Base-by-base conservation (phyloP, 2,888 invertebrate species). In the Acronicta leporina region DNA sequence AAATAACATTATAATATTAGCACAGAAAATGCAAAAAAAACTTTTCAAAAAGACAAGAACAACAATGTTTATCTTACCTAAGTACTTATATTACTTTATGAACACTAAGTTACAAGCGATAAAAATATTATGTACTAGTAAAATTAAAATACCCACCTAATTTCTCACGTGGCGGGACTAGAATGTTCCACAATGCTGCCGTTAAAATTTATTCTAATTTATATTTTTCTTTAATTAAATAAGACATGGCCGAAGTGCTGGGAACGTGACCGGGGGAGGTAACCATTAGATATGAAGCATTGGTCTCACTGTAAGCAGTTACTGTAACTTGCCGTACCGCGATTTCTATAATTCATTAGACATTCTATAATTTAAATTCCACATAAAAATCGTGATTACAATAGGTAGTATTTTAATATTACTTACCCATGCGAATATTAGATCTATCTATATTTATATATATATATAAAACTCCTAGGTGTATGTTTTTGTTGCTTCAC, bases 151-250 rank as follows among this genome's bases (percentile, higher is more conserved):
- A 25, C 42, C 41, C 14, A 30, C 57, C 51, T 14, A 53, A 62
- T 58, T 40, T 61, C 46, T 67, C 64, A 63, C 63, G 68, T 72
- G 65, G 63, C 46, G 44, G 38, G 51, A 33, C 48, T 30, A 48
- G 42, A 54, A 33, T 20, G 42, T 56, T 44, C 49, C 47, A 60
- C 68, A 63, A 76, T 77, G 69, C 42, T 65, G 72, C 81, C 82
- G 83, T 87, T 81, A 83, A 89, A 87, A 85, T 87, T 84, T 85
- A 88, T 88, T 87, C 80, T 86, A 88, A 89, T 88, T 87, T 87
- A 88, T 89, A 89, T 90, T 89, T 87, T 89, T 89, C 87, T 89
- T 89, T 90, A 89, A 90, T 89, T 90, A 89, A 89, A 89, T 89
- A 87, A 88, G 87, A 88, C 86, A 84, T 83, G 83, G 80, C 71